These are phyloP conservation scores for Salvator merianae DNA, from an alignment of 2,113 vertebrate genomes.

Conservation along the genomic window DNA sequence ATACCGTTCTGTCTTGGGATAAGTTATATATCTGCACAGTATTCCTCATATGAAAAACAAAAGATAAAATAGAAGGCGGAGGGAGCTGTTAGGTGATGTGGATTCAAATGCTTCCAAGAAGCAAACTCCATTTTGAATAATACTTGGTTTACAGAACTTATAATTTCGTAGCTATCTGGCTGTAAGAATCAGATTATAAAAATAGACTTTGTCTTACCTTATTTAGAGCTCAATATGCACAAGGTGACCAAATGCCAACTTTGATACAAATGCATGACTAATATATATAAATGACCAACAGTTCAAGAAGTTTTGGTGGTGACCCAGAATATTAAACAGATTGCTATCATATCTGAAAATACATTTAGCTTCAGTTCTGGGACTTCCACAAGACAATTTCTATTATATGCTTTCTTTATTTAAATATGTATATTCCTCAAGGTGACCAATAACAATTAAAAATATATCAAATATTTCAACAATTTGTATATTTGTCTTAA, in stretches of 20 bases:
- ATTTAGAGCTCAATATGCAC: not conserved
- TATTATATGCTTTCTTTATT: not conserved
- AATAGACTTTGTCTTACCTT: too few species aligned
- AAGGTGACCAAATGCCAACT: not conserved
- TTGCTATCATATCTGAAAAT: not conserved
- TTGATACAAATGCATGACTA: not conserved
- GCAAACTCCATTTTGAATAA: not conserved
- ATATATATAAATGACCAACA: not conserved
- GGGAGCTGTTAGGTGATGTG: not conserved
- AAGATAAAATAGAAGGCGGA: not conserved
- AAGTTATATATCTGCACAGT: not conserved
- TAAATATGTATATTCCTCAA: not conserved
- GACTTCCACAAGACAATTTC: conserved; percentile 2
- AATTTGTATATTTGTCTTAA: not conserved
- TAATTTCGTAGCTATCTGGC: not conserved
- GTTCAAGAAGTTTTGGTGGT: not conserved
- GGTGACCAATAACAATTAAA: not conserved
- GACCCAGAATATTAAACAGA: not conserved
- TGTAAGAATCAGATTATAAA: too few species aligned
- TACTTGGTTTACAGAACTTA: not conserved
- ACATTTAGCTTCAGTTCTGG: not conserved
- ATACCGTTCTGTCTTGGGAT: not conserved
- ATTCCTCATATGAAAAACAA: not conserved
- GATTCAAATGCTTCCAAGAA: not conserved
- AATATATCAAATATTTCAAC: not conserved